Evolutionary conservation across 2,113 vertebrate genomes (phyloP).

Genomic region (Pomatorhinus ruficollis): DNA sequence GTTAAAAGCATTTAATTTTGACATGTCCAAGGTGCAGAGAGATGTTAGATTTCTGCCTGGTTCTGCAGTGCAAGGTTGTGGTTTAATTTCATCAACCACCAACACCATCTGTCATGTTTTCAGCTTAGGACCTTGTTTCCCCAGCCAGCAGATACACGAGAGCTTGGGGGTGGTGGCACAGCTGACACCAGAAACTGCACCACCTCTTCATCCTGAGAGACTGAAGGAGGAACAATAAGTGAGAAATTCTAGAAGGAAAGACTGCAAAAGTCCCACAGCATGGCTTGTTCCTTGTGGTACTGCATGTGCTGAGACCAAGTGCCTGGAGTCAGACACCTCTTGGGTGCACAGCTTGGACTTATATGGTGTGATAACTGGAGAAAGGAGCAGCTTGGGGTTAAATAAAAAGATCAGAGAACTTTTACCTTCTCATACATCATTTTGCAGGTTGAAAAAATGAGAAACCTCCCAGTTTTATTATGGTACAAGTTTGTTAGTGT

Average conservation of each 20-base stretch:
- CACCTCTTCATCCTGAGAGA: neutral
- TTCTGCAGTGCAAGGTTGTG: neutral
- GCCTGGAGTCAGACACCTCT: neutral
- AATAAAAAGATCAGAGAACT: neutral
- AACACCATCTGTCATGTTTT: neutral
- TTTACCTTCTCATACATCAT: neutral
- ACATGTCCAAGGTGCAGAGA: neutral
- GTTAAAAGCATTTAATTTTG: neutral
- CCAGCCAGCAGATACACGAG: neutral
- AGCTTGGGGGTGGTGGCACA: neutral
- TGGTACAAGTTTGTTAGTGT: neutral
- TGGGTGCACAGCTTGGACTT: neutral
- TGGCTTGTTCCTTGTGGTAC: neutral
- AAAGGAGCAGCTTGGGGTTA: neutral
- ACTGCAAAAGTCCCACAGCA: fast-evolving
- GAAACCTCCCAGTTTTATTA: neutral
- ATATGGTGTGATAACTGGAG: neutral
- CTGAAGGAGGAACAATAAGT: neutral
- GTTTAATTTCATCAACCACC: neutral
- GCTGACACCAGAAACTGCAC: neutral
- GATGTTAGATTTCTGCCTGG: neutral
- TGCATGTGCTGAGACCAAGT: neutral
- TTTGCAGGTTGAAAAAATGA: neutral
- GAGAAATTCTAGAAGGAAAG: neutral
- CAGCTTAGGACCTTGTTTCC: neutral